Evolutionary conservation across 2,888 invertebrate genomes (phyloP).

Genomic region (Aricia artaxerxes): DNA sequence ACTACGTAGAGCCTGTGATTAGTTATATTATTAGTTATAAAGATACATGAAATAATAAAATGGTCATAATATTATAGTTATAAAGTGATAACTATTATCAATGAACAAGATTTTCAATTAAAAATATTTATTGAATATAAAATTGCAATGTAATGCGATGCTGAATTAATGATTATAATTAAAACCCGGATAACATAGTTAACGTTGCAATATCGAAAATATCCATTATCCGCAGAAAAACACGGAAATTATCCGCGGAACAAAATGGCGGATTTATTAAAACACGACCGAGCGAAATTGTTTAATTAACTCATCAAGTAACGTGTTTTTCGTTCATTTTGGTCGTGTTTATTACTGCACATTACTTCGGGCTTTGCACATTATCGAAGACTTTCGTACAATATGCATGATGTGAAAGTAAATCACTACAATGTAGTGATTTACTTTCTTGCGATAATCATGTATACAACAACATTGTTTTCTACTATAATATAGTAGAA

Average conservation of each 20-base stretch:
- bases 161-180: conserved; percentile 27
- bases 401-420: background rate
- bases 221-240: conserved; percentile 31
- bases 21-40: too few relatives aligned
- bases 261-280: conserved; percentile 39
- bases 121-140: background rate
- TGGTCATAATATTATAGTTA: too few relatives aligned
- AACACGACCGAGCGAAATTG: conserved; percentile 31
- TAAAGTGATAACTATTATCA: background rate
- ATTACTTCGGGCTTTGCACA: conserved; percentile 1
- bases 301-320: conserved; percentile 34
- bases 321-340: conserved; percentile 29
- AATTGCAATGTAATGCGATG: background rate
- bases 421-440: too few relatives aligned
- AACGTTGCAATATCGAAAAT: conserved; percentile 22
- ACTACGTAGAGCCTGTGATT: too few relatives aligned
- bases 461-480: too few relatives aligned
- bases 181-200: background rate
- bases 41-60: too few relatives aligned
- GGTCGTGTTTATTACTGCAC: conserved; percentile 1
- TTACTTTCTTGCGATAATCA: too few relatives aligned
- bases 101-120: background rate
- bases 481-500: too few relatives aligned
- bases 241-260: conserved; percentile 35
- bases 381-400: background rate